A percentile compares a stretch with the other conserved stretches of the same genome.
These are phyloP conservation scores for Pelagia noctiluca DNA, from an alignment of 30 jellyfish, hydroid and myxozoan genomes.

Conservation along the genomic window DNA sequence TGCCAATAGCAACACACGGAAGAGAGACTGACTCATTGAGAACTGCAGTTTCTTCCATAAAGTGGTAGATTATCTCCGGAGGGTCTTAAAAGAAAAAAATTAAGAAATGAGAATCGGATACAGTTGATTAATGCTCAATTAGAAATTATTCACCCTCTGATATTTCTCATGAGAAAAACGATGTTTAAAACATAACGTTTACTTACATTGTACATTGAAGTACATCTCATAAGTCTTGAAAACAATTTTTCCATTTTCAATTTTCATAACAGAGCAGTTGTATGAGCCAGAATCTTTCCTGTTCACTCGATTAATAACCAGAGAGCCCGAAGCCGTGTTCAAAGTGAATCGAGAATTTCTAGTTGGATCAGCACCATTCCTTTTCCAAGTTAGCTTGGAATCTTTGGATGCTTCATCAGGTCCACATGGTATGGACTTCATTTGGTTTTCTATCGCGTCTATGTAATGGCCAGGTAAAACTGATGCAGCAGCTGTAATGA, in stretches of 20 bases:
- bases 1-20: slow-evolving; percentile 98
- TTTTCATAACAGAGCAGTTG: slow-evolving; percentile 76
- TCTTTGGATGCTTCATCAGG: slow-evolving; percentile 34
- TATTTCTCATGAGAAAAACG: too few relatives aligned
- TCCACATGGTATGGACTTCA: slow-evolving; percentile 91
- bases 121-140: too few relatives aligned
- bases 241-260: slow-evolving; percentile 58
- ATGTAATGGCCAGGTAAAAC: slow-evolving; percentile 93
- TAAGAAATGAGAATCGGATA: too few relatives aligned
- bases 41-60: slow-evolving; percentile 61
- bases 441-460: slow-evolving; percentile 80
- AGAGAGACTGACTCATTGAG: slow-evolving; percentile 64
- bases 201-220: slow-evolving; percentile 95
- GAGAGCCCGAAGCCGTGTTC: slow-evolving; percentile 75
- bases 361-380: slow-evolving; percentile 84
- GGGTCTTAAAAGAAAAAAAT: slow-evolving; percentile 51
- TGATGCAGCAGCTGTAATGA: slow-evolving; percentile 82
- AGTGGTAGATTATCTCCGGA: slow-evolving; percentile 76
- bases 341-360: slow-evolving; percentile 75
- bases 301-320: slow-evolving; percentile 70
- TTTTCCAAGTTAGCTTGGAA: slow-evolving; percentile 83
- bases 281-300: slow-evolving; percentile 88
- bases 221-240: slow-evolving; percentile 86
- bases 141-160: too few relatives aligned
- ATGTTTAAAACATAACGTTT: background rate